Percentiles rank a stretch among this genome's conserved stretches.
phyloP scores from a whole-genome alignment of 2,888 invertebrate genomes.

The Sesia apiformis region DNA sequence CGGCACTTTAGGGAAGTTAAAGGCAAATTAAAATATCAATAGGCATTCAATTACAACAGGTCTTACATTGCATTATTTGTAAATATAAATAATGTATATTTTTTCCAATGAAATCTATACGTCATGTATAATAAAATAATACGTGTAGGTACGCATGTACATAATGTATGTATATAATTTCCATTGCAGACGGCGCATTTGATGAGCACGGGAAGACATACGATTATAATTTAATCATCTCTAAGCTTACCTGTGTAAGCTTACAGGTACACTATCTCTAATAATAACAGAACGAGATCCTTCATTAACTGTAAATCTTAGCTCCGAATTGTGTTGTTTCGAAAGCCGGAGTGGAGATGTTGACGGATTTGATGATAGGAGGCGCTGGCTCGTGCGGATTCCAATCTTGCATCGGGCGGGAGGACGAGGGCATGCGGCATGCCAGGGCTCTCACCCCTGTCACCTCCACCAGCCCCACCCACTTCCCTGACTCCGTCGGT shows the following conservation, averaged over 20 bases:
- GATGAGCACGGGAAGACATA: conserved; percentile 1
- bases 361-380: conserved; percentile 45
- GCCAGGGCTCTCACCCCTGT: conserved; percentile 14
- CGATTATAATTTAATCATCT: conserved; percentile 8
- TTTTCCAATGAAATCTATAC: neutral
- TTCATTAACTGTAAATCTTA: conserved; percentile 6
- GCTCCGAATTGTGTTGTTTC: conserved; percentile 8
- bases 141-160: neutral
- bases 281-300: conserved; percentile 3
- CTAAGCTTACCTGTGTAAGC: conserved; percentile 3
- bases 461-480: conserved; percentile 19
- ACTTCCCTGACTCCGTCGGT: conserved; percentile 31
- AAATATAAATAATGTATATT: too few species aligned
- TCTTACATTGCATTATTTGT: too few species aligned
- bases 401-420: conserved; percentile 38
- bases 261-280: neutral
- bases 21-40: too few species aligned
- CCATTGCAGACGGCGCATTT: neutral
- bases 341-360: conserved; percentile 30
- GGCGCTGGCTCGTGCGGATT: conserved; percentile 47
- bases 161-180: neutral
- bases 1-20: too few species aligned
- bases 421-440: neutral
- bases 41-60: too few species aligned
- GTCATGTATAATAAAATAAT: neutral